These are phyloP conservation scores for Harmothoe impar DNA, from an alignment of 2,888 invertebrate genomes.

Conservation along the genomic window DNA sequence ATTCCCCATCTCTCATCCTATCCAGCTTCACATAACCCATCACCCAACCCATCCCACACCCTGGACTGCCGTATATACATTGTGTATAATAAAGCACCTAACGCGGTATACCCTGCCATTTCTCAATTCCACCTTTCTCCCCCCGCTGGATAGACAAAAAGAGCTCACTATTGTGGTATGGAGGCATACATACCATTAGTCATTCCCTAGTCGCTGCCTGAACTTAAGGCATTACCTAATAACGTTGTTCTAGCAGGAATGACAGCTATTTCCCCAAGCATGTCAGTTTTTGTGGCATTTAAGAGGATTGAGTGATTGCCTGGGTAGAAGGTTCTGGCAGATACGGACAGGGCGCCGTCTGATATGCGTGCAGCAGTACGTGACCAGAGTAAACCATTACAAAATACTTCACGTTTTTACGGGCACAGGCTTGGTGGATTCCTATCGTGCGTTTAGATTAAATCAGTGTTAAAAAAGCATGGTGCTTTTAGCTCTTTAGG, in stretches of 20 bases:
- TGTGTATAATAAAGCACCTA: too few species aligned
- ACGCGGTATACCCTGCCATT: neutral
- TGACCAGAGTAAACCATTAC: slow-evolving; percentile 3
- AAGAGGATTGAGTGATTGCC: neutral
- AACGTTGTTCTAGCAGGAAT: slow-evolving; percentile 15
- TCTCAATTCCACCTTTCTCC: neutral
- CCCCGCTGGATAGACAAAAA: neutral
- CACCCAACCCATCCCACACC: neutral
- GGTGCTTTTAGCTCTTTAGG: neutral
- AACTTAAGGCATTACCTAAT: neutral
- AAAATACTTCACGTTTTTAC: neutral
- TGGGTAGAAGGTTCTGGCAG: neutral
- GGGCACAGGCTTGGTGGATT: neutral
- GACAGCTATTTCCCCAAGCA: slow-evolving; percentile 6
- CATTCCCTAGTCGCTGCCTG: slow-evolving; percentile 17
- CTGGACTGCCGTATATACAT: too few species aligned
- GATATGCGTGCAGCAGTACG: neutral
- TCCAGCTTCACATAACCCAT: too few species aligned
- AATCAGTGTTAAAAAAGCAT: neutral
- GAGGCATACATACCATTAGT: neutral
- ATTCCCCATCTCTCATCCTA: too few species aligned
- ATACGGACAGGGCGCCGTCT: neutral
- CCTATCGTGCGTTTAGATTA: neutral
- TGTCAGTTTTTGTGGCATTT: neutral
- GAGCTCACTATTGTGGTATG: neutral